Percentiles rank a stretch among this genome's conserved stretches.
Conservation (phyloP, 2,888 invertebrate species). For the Onthophagus sagittarius region DNA sequence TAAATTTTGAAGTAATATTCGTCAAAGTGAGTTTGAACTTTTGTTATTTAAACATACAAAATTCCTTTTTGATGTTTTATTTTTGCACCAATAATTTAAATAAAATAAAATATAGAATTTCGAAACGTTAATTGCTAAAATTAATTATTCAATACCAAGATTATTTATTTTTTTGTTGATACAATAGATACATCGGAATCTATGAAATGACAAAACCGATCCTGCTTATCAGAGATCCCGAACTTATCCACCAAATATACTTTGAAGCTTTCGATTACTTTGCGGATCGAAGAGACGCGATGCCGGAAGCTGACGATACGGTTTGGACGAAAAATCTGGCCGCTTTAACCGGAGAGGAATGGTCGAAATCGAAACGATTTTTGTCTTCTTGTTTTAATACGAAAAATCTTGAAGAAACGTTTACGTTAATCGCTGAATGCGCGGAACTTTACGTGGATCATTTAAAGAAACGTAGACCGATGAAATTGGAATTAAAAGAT, state of each 20-base stretch:
- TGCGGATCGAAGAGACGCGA: not conserved
- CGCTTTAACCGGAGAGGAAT: not conserved
- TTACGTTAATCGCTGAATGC: not conserved
- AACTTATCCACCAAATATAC: not conserved
- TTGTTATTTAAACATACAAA: too few relatives aligned
- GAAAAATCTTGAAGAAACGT: not conserved
- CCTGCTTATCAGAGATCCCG: not conserved
- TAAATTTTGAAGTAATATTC: too few relatives aligned
- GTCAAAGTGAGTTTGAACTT: too few relatives aligned
- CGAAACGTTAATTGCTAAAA: too few relatives aligned
- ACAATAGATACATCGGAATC: not conserved
- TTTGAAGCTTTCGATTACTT: not conserved
- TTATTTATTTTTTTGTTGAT: not conserved
- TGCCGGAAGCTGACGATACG: not conserved
- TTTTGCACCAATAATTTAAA: too few relatives aligned
- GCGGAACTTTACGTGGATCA: not conserved
- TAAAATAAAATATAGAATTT: too few relatives aligned
- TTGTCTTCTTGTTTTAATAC: not conserved
- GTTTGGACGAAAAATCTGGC: not conserved
- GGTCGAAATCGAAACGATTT: not conserved
- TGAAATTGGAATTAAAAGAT: constrained; percentile 19
- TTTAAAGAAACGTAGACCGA: not conserved
- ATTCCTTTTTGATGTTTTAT: too few relatives aligned
- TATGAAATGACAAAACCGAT: not conserved
- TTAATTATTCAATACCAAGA: too few relatives aligned